Evolutionary conservation across 2,888 invertebrate genomes (phyloP), one percentile per base, ranked within the genome.

Genomic region (Agonopterix heracliana): DNA sequence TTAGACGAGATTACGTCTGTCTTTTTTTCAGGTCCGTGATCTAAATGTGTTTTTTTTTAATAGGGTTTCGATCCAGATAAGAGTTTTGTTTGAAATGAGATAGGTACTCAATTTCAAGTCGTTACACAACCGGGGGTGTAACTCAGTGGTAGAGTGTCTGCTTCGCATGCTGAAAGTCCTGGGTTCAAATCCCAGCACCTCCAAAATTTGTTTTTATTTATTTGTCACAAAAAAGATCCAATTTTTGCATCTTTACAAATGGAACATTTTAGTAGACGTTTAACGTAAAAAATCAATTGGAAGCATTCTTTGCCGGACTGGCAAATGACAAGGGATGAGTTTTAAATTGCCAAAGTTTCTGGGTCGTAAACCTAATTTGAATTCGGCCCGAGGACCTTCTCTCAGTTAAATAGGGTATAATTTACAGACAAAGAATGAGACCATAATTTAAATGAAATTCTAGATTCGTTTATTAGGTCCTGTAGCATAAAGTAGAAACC

Each of bases 91-190:
- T 1, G 17, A 17, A 17, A 17, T 17, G 17, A 3, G 17, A 3
- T 17, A 3, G 17, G 17, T 17, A 3, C 17, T 17, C 11, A 12
- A 12, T 41, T 41, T 12, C 41, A 41, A 41, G n/a, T 12, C 11
- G n/a, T 41, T 9, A n/a, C 10, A 12, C 2, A 8, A 17, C 41
- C 46, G 56, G 56, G 56, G 54, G 47, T 56, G 49, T 56, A 54
- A 54, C 56, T 56, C 54, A 56, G 56, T 56, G 54, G 56, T 56
- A 56, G 55, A 78, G 90, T 90, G 90, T 90, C 90, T 90, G 90
- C 90, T 90, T 90, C 90, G 90, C 90, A 90, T 90, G 90, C 90
- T 89, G 90, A 90, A 90, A 90, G 90, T 90, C 90, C 89, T 89
- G 90, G 90, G 90, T 90, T 90, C 90, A 89, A 90, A 89, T 90